Conservation (phyloP, 2,113 vertebrate species). For the Solenodon paradoxus region DNA sequence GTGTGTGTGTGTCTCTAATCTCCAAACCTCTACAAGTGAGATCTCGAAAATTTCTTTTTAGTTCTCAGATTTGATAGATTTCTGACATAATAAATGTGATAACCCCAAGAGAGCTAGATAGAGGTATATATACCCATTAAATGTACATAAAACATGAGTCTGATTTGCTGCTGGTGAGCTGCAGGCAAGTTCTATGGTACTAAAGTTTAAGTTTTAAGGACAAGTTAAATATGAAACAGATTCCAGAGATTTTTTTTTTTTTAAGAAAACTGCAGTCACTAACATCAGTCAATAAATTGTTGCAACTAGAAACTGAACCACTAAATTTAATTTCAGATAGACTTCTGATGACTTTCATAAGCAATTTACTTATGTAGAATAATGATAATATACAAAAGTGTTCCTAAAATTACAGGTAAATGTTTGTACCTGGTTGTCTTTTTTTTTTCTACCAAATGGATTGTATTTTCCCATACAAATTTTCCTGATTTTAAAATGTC, state of each 20-base stretch:
- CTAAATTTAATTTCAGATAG: slow-evolving; percentile 8
- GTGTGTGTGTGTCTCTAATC: not conserved
- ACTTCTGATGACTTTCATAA: slow-evolving; percentile 2
- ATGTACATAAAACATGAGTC: slow-evolving; percentile 70
- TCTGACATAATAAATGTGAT: slow-evolving; percentile 60
- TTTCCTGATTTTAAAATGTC: not conserved
- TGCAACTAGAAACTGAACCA: slow-evolving; percentile 61
- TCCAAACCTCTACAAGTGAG: slow-evolving; percentile 38
- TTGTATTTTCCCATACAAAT: not conserved
- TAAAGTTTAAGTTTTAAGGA: slow-evolving; percentile 62
- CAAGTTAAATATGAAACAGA: slow-evolving; percentile 63
- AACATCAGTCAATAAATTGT: slow-evolving; percentile 48
- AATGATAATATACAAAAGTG: not conserved
- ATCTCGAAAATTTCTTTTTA: slow-evolving; percentile 68
- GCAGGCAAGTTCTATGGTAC: slow-evolving; percentile 47
- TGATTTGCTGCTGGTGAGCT: slow-evolving; percentile 58
- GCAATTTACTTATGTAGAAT: not conserved
- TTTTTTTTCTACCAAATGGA: not conserved
- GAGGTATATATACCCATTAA: slow-evolving; percentile 58
- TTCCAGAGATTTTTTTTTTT: slow-evolving; percentile 64
- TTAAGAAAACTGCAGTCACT: slow-evolving; percentile 49
- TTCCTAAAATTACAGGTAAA: not conserved
- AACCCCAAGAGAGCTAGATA: slow-evolving; percentile 60
- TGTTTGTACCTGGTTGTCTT: not conserved
- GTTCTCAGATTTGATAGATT: slow-evolving; percentile 65